A percentile compares a stretch with the other conserved stretches of the same genome.
phyloP scores from a whole-genome alignment of 1,140 invertebrate genomes.

The Diprion similis region DNA sequence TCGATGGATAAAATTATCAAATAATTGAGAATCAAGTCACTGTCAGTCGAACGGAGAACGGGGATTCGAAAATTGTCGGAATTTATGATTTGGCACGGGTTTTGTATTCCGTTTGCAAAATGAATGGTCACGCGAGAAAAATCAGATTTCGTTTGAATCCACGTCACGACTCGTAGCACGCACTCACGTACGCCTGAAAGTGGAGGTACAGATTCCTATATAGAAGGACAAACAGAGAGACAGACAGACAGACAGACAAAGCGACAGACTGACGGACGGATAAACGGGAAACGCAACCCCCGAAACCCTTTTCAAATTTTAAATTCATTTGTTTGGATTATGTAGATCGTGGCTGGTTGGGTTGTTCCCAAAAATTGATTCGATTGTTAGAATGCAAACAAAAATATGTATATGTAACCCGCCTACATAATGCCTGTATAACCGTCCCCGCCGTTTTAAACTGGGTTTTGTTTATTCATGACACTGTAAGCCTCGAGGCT shows the following conservation, averaged over 20 bases:
- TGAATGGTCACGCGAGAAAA: neutral
- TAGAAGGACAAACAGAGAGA: neutral
- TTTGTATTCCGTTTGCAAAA: neutral
- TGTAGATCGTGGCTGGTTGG: constrained; percentile 1
- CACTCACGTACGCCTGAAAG: neutral
- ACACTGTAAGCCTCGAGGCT: neutral
- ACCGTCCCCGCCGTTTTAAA: neutral
- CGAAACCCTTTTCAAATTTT: constrained; percentile 6
- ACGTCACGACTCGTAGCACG: neutral
- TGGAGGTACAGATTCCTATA: neutral
- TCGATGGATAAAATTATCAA: neutral
- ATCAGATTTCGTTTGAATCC: neutral
- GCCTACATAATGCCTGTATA: neutral
- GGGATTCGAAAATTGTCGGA: neutral
- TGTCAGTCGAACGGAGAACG: neutral
- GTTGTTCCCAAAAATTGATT: neutral
- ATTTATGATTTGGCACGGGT: constrained; percentile 5
- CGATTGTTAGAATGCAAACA: neutral
- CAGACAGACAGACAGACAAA: neutral
- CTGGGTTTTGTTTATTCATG: constrained; percentile 2
- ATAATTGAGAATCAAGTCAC: neutral
- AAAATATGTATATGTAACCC: neutral
- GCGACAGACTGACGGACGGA: neutral
- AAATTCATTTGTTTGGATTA: constrained; percentile 4
- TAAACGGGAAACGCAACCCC: neutral